Evolutionary conservation across 2,797 vertebrate genomes (phyloP), one percentile per base, ranked within the genome.

Genomic region (Lepidocolaptes lacrymiger): DNA sequence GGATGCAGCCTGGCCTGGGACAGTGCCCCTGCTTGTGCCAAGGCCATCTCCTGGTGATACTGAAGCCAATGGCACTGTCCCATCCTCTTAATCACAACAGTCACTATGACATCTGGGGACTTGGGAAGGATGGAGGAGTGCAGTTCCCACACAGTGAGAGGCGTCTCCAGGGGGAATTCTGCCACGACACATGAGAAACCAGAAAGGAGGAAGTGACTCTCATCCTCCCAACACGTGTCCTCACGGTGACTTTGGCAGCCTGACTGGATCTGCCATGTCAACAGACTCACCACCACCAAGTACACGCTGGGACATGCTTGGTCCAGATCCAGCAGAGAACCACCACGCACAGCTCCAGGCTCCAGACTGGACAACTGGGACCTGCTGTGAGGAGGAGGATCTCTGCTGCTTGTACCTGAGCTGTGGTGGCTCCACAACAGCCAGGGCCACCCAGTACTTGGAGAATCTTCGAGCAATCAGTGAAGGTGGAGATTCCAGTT

Each of bases 281-380:
- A 15, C 16, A 48, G 12, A 17, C 28, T 9, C 39, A n/a, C 1
- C 26, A 26, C 32, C 6, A 12, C 0, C 56, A 36, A 43, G 11
- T 5, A n/a, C n/a, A 13, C 11, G 0, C 37, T 6, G 62, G 23
- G 34, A 27, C 0, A 0, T 2, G 24, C 10, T 6, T 5, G 17
- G 22, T 1, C 10, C 34, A 34, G 61, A 32, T 13, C 32, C 7
- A 1, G 66, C 36, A 21, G 17, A 21, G 27, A 67, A 21, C 64
- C 24, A 7, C 13, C 66, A 52, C 41, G 6, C 43, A 10, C 36
- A 36, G 56, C 39, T 36, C 34, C 69, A 49, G 71, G 48, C 30
- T 39, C 6, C 22, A 11, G 10, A 14, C 7, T 2, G 0, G 41
- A 46, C 6, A 15, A 4, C 7, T 32, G 7, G 30, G 23, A 26